Conservation (phyloP, 2,113 vertebrate genomes). For the Zosterops pallidus region DNA sequence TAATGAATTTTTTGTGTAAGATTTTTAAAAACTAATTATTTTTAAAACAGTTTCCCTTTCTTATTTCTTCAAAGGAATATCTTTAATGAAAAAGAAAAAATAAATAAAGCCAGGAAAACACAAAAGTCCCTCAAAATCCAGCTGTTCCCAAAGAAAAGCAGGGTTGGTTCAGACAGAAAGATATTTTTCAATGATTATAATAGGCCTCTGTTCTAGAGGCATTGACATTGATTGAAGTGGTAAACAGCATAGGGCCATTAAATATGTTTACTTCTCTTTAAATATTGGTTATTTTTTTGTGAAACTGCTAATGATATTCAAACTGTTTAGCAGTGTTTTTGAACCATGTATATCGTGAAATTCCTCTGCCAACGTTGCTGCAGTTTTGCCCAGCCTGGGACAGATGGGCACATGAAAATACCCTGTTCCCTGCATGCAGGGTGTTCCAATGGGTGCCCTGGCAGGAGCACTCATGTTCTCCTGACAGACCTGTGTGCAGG, state of each 20-base stretch:
- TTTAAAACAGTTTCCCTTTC: not conserved
- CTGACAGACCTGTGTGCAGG: too few species aligned
- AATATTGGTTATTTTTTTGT: not conserved
- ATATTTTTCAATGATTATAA: not conserved
- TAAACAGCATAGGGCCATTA: not conserved
- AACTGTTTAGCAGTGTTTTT: not conserved
- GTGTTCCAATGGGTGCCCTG: not conserved
- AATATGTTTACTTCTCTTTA: not conserved
- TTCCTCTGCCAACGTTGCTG: accelerated
- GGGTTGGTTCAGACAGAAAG: not conserved
- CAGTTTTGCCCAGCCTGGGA: accelerated
- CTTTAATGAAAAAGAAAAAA: not conserved
- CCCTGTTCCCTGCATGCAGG: accelerated
- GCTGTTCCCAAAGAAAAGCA: not conserved
- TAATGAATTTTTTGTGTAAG: not conserved
- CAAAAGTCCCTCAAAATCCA: not conserved
- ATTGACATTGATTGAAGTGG: not conserved
- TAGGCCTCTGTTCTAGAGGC: not conserved
- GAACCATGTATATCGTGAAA: accelerated
- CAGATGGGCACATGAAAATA: accelerated
- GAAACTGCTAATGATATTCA: not conserved
- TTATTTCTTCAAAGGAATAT: not conserved
- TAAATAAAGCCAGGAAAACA: not conserved
- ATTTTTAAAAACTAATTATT: not conserved
- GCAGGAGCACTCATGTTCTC: accelerated